Evolutionary conservation across 2,797 vertebrate species (phyloP), one percentile per base, ranked within the genome.

Genomic region (Poeciliopsis presidionis): DNA sequence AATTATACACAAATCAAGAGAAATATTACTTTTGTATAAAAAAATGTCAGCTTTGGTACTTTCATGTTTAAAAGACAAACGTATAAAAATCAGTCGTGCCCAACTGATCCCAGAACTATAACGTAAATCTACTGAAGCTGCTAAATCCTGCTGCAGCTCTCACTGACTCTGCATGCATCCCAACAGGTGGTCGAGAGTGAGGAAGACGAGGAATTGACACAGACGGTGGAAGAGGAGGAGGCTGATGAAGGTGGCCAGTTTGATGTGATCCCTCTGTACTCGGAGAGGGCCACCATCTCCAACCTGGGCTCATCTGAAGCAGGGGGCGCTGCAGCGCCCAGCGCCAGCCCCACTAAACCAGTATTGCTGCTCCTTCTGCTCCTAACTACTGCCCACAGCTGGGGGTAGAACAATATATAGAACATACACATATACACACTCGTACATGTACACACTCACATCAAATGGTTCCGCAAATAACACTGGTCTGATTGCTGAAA

Each of bases 221-320:
- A 94, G 53, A 85, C 75, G 4, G 83, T 86, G 13, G 85, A 86
- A 25, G 84, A 88, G 41, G 89, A 86, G 84, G 90, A 82, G 28
- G 53, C 46, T 0, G 81, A 92, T 7, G 83, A 92, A 39, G 91
- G 67, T 0, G 88, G 75, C 43, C 91, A 94, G 75, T 95, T 95
- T 72, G 91, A 95, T 7, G 85, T 95, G 78, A 96, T 96, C 82
- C 94, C 91, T 1, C 91, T 91, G 2, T 96, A 95, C 87, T 95
- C 95, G 0, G 95, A 95, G 82, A 94, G 89, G 55, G 93, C 94
- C 77, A 95, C 95, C 0, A 87, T 95, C 77, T 95, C 93, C 84
- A 95, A 92, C 89, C 82, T 95, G 84, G 94, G 91, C 79, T 94
- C 95, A 69, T 88, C 94, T 0, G 94, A 93, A 43, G 89, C 91